Evolutionary conservation across 2,797 vertebrate genomes (phyloP).

Genomic region (Siniperca obscura): DNA sequence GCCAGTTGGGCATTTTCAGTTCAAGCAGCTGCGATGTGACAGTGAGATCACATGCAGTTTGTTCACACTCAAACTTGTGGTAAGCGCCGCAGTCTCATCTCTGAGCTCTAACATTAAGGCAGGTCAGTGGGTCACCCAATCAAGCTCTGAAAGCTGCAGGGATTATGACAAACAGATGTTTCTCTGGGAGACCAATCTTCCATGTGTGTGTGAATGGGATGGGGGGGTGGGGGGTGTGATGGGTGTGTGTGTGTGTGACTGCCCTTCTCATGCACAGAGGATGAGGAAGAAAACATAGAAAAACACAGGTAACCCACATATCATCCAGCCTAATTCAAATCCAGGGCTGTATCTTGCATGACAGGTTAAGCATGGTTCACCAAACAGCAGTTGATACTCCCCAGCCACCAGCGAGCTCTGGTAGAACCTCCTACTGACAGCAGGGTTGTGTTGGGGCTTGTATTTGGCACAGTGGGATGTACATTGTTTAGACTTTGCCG

Average conservation of each 20-base stretch:
- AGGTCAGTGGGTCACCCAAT: constrained; percentile 82
- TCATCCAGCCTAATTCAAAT: constrained; percentile 12
- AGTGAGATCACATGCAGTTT: constrained; percentile 14
- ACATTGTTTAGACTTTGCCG: constrained; percentile 39
- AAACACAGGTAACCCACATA: constrained; percentile 41
- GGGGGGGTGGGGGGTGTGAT: too few species aligned
- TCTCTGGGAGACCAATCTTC: constrained; percentile 61
- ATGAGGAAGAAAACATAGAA: background rate
- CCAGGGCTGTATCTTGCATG: constrained; percentile 44
- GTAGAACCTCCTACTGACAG: constrained; percentile 45
- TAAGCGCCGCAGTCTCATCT: constrained; percentile 47
- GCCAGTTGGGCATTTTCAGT: constrained; percentile 26
- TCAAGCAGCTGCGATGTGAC: constrained; percentile 31
- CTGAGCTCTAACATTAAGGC: constrained; percentile 46
- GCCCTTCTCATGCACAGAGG: constrained; percentile 15
- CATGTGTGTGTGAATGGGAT: constrained; percentile 11
- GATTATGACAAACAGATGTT: constrained; percentile 85
- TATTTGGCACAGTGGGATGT: constrained; percentile 54
- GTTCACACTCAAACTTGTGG: constrained; percentile 64
- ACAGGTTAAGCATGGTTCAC: constrained; percentile 64
- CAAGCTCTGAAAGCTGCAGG: constrained; percentile 65
- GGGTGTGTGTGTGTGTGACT: background rate
- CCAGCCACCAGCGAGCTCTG: constrained; percentile 5
- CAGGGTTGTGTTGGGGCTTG: constrained; percentile 76
- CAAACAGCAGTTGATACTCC: constrained; percentile 11